Percentiles rank a stretch among this genome's conserved stretches.
These are phyloP conservation scores for Hirundichthys speculiger DNA, from an alignment of 2,113 vertebrate species.

Conservation along the genomic window DNA sequence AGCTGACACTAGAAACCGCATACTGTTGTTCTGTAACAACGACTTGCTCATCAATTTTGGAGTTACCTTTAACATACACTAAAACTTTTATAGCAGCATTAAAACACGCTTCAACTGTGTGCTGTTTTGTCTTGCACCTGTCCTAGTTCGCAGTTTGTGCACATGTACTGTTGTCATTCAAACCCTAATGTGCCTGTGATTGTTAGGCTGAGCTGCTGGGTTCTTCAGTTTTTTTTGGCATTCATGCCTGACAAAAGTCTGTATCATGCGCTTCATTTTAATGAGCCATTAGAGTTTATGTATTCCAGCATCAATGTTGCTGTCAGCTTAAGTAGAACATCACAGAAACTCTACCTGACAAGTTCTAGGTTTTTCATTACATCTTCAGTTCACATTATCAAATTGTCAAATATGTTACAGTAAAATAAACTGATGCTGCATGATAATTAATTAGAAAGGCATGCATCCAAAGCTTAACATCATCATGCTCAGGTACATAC, in stretches of 20 bases:
- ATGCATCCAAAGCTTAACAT: constrained; percentile 2
- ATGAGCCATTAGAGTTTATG: constrained; percentile 45
- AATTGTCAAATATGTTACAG: not conserved
- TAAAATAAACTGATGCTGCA: constrained; percentile 7
- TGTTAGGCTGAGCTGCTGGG: constrained; percentile 28
- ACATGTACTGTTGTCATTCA: constrained; percentile 27
- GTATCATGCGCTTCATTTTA: constrained; percentile 28
- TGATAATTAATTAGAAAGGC: constrained; percentile 4
- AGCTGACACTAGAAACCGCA: not conserved
- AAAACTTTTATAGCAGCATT: constrained; percentile 28
- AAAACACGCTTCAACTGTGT: constrained; percentile 14
- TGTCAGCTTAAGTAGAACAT: constrained; percentile 37
- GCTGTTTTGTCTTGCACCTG: constrained; percentile 20
- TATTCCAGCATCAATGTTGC: constrained; percentile 38
- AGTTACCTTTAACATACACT: constrained; percentile 1
- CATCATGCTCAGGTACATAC: constrained; percentile 2
- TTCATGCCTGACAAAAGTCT: constrained; percentile 43
- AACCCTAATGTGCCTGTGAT: constrained; percentile 7
- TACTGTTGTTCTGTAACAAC: not conserved
- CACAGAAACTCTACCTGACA: constrained; percentile 37
- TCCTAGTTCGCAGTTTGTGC: constrained; percentile 28
- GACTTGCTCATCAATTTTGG: constrained; percentile 16
- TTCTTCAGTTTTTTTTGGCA: constrained; percentile 15
- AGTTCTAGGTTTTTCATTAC: constrained; percentile 21
- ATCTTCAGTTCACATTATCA: constrained; percentile 12